phyloP scores from a whole-genome alignment of 2,113 vertebrate species.

The Oreochromis tanganicae region DNA sequence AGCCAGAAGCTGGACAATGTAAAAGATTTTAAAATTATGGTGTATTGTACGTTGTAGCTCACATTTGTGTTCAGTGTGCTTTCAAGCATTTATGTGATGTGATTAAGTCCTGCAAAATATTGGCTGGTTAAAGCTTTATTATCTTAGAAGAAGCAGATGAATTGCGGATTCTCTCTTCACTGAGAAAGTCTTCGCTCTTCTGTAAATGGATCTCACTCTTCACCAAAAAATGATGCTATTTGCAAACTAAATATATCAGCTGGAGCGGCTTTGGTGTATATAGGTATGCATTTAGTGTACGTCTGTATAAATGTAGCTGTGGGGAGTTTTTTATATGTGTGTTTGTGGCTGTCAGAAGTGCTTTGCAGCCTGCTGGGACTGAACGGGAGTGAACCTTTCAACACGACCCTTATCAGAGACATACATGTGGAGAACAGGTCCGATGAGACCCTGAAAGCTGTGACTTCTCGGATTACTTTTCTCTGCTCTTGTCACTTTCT shows the following conservation, averaged over 20 bases:
- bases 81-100: not conserved
- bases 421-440: not conserved
- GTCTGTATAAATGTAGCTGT: not conserved
- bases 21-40: not conserved
- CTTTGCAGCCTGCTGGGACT: not conserved
- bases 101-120: not conserved
- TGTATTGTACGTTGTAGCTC: not conserved
- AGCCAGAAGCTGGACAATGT: not conserved
- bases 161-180: not conserved
- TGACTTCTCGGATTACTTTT: not conserved
- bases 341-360: not conserved
- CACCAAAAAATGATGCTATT: not conserved
- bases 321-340: not conserved
- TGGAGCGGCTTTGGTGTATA: not conserved
- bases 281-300: not conserved
- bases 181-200: not conserved
- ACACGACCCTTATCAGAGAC: slow-evolving; percentile 22
- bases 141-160: not conserved
- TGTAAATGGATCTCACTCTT: not conserved
- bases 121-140: not conserved
- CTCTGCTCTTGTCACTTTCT: not conserved
- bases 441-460: not conserved
- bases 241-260: not conserved
- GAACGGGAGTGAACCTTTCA: slow-evolving; percentile 24
- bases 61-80: not conserved